Percentiles rank a stretch among this genome's conserved stretches.
Conservation (phyloP, 2,888 invertebrate genomes). For the Epistrophe grossulariae region DNA sequence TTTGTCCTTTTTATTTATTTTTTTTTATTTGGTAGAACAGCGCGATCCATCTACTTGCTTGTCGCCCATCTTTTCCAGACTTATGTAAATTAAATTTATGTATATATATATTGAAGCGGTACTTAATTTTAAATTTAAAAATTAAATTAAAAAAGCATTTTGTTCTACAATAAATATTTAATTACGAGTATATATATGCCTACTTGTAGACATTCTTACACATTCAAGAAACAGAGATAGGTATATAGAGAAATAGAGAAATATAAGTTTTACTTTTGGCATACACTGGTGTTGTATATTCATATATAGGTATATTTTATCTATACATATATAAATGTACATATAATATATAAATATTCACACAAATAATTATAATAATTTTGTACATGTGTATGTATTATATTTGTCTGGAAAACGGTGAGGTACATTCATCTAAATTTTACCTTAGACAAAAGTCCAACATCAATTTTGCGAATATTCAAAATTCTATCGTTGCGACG, state of each 20-base stretch:
- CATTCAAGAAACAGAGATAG: constrained; percentile 71
- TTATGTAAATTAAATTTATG: constrained; percentile 65
- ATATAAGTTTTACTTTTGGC: constrained; percentile 47
- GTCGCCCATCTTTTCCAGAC: constrained; percentile 83
- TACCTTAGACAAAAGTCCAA: constrained; percentile 82
- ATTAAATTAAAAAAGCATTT: constrained; percentile 61
- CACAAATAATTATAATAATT: constrained; percentile 25
- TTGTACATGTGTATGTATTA: constrained; percentile 53
- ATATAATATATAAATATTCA: constrained; percentile 45
- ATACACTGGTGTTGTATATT: constrained; percentile 52
- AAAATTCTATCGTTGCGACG: constrained; percentile 33
- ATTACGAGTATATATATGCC: constrained; percentile 43
- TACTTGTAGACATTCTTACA: constrained; percentile 61
- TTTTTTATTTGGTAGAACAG: constrained; percentile 50
- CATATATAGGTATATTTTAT: constrained; percentile 31
- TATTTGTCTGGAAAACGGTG: constrained; percentile 81
- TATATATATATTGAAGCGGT: constrained; percentile 59
- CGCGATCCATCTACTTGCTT: constrained; percentile 82
- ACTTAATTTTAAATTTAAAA: constrained; percentile 37
- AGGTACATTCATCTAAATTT: constrained; percentile 82
- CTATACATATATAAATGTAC: constrained; percentile 32
- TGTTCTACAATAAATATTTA: constrained; percentile 38
- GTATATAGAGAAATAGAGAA: constrained; percentile 59
- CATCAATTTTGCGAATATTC: constrained; percentile 83
- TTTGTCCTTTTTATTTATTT: constrained; percentile 40